Conservation (phyloP, 1,140 invertebrate genomes). For the Aphaenogaster floridana region DNA sequence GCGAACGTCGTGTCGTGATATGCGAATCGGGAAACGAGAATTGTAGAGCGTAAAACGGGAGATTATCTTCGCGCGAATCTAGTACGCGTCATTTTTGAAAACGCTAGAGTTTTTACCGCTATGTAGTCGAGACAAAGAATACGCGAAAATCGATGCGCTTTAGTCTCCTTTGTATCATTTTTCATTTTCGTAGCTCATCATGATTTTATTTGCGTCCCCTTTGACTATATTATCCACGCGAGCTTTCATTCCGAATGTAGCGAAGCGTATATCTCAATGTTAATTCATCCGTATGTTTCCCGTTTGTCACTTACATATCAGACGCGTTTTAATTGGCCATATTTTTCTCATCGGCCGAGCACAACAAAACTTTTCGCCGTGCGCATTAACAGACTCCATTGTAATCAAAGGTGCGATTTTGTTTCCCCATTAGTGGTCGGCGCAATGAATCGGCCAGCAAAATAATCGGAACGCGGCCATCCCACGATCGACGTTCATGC, state of each 20-base stretch:
- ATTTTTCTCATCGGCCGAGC: slow-evolving; percentile 48
- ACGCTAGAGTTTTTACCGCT: neutral
- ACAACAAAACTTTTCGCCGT: slow-evolving; percentile 41
- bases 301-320: slow-evolving; percentile 40
- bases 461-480: slow-evolving; percentile 73
- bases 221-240: neutral
- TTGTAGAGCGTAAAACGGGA: slow-evolving; percentile 41
- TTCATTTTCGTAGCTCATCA: neutral
- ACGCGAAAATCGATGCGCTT: neutral
- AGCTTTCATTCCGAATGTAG: neutral
- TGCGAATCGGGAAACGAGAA: slow-evolving; percentile 54
- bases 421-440: slow-evolving; percentile 67
- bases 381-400: slow-evolving; percentile 49
- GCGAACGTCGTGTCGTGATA: slow-evolving; percentile 60
- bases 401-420: slow-evolving; percentile 64
- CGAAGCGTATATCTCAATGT: neutral
- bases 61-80: slow-evolving; percentile 47
- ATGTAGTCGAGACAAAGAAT: neutral
- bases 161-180: neutral
- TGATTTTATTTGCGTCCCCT: neutral
- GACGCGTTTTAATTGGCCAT: slow-evolving; percentile 47
- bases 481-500: slow-evolving; percentile 75
- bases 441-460: slow-evolving; percentile 64
- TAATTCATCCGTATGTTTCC: slow-evolving; percentile 23
- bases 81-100: slow-evolving; percentile 25